Conservation (phyloP, 2,797 vertebrate species). For the Pangasius mekongensis region DNA sequence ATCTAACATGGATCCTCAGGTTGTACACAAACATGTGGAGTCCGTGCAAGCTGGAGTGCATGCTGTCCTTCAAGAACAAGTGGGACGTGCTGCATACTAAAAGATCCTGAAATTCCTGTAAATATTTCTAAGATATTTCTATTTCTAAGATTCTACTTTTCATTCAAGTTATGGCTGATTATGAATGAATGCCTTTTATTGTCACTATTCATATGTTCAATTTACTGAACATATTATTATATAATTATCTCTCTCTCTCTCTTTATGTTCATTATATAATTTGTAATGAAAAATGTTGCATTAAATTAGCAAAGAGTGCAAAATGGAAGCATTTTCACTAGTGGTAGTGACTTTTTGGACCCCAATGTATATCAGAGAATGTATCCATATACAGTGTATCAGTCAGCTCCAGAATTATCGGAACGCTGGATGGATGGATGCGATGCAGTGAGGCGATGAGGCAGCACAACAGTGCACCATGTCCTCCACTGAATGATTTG, state of each 20-base stretch:
- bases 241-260: no score
- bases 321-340: background rate
- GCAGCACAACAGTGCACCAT: slow-evolving; percentile 26
- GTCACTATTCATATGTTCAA: no score
- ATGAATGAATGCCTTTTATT: no score
- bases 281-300: background rate
- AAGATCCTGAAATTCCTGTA: background rate
- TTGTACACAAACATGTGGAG: background rate
- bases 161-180: background rate
- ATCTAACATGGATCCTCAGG: background rate
- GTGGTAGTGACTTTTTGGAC: background rate
- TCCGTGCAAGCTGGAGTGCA: background rate
- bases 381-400: background rate
- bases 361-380: background rate
- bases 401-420: background rate
- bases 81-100: background rate
- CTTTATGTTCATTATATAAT: no score
- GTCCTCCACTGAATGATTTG: slow-evolving; percentile 55
- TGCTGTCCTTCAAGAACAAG: background rate
- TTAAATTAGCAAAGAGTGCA: background rate
- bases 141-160: background rate
- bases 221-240: no score
- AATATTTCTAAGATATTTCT: background rate
- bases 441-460: slow-evolving; percentile 4
- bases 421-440: background rate